Percentiles rank a stretch among this genome's conserved stretches.
Evolutionary conservation across 1,140 invertebrate genomes (phyloP).

Genomic region (Drosophila varians): DNA sequence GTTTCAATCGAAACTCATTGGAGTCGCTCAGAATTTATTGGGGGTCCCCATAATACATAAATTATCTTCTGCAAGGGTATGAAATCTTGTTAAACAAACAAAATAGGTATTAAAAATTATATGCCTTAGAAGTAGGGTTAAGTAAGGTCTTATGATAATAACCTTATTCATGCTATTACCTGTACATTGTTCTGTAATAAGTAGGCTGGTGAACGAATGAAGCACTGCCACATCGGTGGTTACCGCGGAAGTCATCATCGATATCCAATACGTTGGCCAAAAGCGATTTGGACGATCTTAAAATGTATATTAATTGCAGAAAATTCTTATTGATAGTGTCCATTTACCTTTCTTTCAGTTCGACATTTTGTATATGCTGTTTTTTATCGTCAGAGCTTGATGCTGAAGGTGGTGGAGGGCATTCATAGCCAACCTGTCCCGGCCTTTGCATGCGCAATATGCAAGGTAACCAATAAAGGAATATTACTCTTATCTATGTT

Average conservation of each 20-base stretch:
- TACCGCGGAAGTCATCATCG: slow-evolving; percentile 94
- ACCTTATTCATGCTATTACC: no score
- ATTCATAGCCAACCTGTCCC: slow-evolving; percentile 86
- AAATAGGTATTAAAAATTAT: no score
- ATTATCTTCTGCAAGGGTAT: no score
- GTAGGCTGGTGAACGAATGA: slow-evolving; percentile 81
- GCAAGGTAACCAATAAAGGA: slow-evolving; percentile 98
- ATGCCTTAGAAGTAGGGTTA: no score
- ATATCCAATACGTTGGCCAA: slow-evolving; percentile 97
- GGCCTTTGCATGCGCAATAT: slow-evolving; percentile 97
- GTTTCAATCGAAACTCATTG: no score
- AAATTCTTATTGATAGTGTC: no score
- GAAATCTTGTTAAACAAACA: no score
- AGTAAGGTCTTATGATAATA: no score
- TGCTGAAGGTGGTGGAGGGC: slow-evolving; percentile 85
- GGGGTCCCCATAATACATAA: no score
- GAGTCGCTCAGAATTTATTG: no score
- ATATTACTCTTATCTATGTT: slow-evolving; percentile 93
- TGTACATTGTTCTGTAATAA: slow-evolving; percentile 82
- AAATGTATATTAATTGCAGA: slow-evolving; percentile 5
- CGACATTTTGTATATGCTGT: slow-evolving; percentile 83
- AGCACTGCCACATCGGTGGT: slow-evolving; percentile 83
- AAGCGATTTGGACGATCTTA: slow-evolving; percentile 92
- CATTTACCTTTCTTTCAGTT: slow-evolving; percentile 83
- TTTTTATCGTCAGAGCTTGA: slow-evolving; percentile 86